Base-by-base conservation (phyloP, 2,888 invertebrate species). In the Oxyteleia sp. region DNA sequence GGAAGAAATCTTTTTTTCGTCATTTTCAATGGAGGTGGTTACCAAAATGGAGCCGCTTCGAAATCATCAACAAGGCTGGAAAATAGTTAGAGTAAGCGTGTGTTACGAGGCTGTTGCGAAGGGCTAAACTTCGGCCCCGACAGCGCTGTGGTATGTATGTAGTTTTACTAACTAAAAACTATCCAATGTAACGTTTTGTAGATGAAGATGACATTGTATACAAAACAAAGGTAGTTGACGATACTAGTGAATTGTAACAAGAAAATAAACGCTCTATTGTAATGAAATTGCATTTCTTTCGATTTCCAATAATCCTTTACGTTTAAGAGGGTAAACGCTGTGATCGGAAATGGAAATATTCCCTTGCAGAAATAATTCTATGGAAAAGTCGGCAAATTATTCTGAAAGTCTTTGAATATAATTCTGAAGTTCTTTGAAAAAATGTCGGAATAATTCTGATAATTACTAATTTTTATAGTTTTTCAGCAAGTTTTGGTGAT, bases 11-110 rank as follows among this genome's bases (percentile, higher is more conserved):
- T n/a, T 63, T 63, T 47, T 41, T 10, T 23, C 43, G 43, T 43
- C 38, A 10, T 47, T 16, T 47, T 47, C 23, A 32, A 18, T 29
- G 10, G 18, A 43, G 23, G 7, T 8, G 23, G 26, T 11, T 35
- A 5, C 20, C 23, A 5, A 18, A 35, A n/a, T 26, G 13, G 35
- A 41, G 13, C 15, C 15, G 18, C 16, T 63, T 43, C 32, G 15
- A 41, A 61, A 72, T 61, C 61, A 53, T 74, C 72, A 41, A 49
- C 29, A 71, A 79, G 89, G 89, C 89, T 90, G 86, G 88, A 90
- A 90, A 91, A 90, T 90, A 89, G 90, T 85, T 85, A 88, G 90
- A 87, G 89, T 88, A 90, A 91, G 89, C 91, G 88, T 80, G 82
- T 76, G 84, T 88, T 82, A 81, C 81, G 43, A 74, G 63, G 81